Conservation (phyloP, 2,797 vertebrate species). For the Ctenopoma multispine region DNA sequence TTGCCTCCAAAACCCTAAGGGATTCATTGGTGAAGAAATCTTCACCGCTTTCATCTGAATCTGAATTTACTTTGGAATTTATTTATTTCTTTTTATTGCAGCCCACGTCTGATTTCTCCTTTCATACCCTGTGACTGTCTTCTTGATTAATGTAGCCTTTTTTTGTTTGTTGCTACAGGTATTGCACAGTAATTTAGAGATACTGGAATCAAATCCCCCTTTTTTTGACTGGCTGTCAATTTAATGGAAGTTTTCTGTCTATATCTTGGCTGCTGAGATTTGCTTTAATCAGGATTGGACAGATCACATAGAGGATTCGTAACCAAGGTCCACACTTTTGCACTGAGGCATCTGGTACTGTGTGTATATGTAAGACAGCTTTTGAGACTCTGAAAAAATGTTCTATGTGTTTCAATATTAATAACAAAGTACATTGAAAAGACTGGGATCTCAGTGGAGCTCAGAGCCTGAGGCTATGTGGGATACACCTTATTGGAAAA, state of each 20-base stretch:
- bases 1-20: conserved; percentile 65
- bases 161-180: conserved; percentile 27
- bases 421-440: conserved; percentile 41
- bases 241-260: conserved; percentile 2
- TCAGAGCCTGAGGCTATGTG: conserved; percentile 57
- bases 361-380: conserved; percentile 7
- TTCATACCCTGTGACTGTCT: conserved; percentile 12
- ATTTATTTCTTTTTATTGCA: conserved; percentile 45
- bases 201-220: conserved; percentile 31
- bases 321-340: neutral
- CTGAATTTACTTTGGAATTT: conserved; percentile 34
- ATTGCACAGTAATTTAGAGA: conserved; percentile 43
- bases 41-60: conserved; percentile 47
- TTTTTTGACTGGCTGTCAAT: conserved; percentile 33
- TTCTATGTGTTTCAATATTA: conserved; percentile 27
- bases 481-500: conserved; percentile 57
- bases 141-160: conserved; percentile 38
- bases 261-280: conserved; percentile 12
- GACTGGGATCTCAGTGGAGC: conserved; percentile 36
- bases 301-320: neutral
- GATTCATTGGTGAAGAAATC: conserved; percentile 59
- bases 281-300: conserved; percentile 7
- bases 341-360: conserved; percentile 3
- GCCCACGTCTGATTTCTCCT: conserved; percentile 37
- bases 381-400: conserved; percentile 24